Base-by-base conservation (phyloP, 2,888 invertebrate genomes). In the Erebia ligea region DNA sequence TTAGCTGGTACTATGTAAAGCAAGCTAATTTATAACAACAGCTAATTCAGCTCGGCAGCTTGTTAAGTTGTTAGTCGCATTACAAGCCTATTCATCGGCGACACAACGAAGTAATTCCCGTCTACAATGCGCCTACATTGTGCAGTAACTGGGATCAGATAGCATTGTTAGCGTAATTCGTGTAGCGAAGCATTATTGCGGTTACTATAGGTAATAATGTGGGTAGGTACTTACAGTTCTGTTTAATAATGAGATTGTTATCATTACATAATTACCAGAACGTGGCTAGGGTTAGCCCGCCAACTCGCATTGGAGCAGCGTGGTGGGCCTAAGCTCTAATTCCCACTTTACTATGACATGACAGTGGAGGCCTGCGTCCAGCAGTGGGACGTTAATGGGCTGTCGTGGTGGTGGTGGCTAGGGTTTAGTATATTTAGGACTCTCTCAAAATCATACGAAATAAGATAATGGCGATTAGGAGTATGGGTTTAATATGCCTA, bases 81-180 rank as follows among this genome's bases (percentile, higher is more conserved):
- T 21, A 57, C 42, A 61, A 19, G 17, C 42, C 17, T 40, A 42
- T 42, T 61, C 61, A 40, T 40, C 40, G 59, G n/a, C 34, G 11
- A 45, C 17, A 61, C 42, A 61, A n/a, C 19, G 13, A 17, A 61
- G 61, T 19, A 11, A 34, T 57, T 57, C 57, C 34, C 58, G 34
- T n/a, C 11, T 40, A 17, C 40, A 59, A n/a, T 59, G 59, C 17
- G 25, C 19, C 56, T 57, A 13, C 42, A 40, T 42, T 10, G 58
- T 21, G 21, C 21, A 48, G 48, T 62, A 45, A 62, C 48, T 48
- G 15, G 21, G 15, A 62, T 48, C 62, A 62, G 62, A 62, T 48
- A 62, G 13, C 48, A 48, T 62, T 62, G 62, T 62, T 48, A 15
- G 19, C 17, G 61, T 8, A 62, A 17, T 61, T 45, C n/a, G 61